Evolutionary conservation across 2,888 invertebrate genomes (phyloP).

Genomic region (Melieria picta): DNA sequence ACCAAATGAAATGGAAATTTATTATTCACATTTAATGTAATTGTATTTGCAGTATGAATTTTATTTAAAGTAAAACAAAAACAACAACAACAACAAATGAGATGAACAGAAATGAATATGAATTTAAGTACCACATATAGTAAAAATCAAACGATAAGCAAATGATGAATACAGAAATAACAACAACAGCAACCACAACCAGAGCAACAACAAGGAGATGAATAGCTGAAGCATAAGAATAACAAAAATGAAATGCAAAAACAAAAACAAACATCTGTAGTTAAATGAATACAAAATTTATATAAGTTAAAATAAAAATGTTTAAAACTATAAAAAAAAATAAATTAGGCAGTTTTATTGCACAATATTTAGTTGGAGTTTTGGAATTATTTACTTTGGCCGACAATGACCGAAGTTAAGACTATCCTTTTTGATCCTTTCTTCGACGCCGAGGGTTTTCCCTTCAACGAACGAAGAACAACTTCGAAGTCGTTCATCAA

Average conservation of each 20-base stretch:
- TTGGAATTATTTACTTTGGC: no score
- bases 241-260: constrained; percentile 34
- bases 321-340: constrained; percentile 54
- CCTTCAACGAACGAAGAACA: no score
- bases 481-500: no score
- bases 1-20: background rate
- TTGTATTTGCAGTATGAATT: constrained; percentile 33
- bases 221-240: constrained; percentile 4
- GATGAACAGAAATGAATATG: constrained; percentile 25
- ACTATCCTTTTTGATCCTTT: no score
- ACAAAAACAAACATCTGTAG: constrained; percentile 55
- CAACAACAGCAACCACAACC: constrained; percentile 45
- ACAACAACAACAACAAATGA: background rate
- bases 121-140: constrained; percentile 48
- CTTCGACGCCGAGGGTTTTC: no score
- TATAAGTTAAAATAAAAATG: constrained; percentile 64
- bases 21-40: constrained; percentile 41
- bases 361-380: no score
- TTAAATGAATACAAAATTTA: constrained; percentile 59
- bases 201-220: constrained; percentile 25
- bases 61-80: constrained; percentile 34
- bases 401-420: no score
- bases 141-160: constrained; percentile 37
- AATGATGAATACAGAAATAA: constrained; percentile 34
- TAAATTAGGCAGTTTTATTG: no score